These are phyloP conservation scores for Saguinus imperator DNA, from an alignment of 2,113 vertebrate genomes.

Conservation along the genomic window DNA sequence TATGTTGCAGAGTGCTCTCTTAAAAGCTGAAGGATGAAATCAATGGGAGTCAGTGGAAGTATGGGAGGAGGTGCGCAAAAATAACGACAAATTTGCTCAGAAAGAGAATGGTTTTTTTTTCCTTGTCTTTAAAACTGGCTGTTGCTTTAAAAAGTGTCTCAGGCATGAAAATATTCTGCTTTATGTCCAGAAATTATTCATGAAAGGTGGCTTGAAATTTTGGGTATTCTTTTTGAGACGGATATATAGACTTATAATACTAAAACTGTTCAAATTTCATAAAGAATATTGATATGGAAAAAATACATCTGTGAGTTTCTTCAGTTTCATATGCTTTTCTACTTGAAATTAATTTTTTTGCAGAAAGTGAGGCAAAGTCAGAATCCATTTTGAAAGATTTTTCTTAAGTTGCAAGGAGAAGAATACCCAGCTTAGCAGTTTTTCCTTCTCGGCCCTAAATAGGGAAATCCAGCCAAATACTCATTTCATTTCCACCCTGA, in stretches of 20 bases:
- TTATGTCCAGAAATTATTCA: constrained; percentile 38
- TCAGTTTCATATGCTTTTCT: constrained; percentile 26
- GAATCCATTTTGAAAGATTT: constrained; percentile 46
- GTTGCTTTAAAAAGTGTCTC: constrained; percentile 40
- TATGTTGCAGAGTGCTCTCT: background rate
- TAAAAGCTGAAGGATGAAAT: constrained; percentile 45
- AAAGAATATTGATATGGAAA: constrained; percentile 57
- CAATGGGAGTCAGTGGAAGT: background rate
- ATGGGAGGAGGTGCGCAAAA: background rate
- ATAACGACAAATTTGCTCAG: background rate
- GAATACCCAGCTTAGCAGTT: background rate
- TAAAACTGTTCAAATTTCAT: constrained; percentile 58
- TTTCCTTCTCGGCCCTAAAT: background rate
- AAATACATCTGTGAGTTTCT: constrained; percentile 7
- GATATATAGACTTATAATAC: background rate
- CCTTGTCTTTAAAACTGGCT: constrained; percentile 17
- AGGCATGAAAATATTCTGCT: constrained; percentile 11
- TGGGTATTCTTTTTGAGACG: background rate
- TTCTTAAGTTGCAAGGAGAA: background rate
- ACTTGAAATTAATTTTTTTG: background rate
- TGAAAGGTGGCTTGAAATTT: constrained; percentile 11
- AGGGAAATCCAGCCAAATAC: constrained; percentile 18
- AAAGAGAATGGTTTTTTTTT: constrained; percentile 22
- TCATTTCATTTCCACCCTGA: constrained; percentile 30
- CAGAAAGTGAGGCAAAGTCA: background rate